A percentile compares a stretch with the other conserved stretches of the same genome.
Conservation (phyloP, 2,888 invertebrate species). For the Eilema griseolum region DNA sequence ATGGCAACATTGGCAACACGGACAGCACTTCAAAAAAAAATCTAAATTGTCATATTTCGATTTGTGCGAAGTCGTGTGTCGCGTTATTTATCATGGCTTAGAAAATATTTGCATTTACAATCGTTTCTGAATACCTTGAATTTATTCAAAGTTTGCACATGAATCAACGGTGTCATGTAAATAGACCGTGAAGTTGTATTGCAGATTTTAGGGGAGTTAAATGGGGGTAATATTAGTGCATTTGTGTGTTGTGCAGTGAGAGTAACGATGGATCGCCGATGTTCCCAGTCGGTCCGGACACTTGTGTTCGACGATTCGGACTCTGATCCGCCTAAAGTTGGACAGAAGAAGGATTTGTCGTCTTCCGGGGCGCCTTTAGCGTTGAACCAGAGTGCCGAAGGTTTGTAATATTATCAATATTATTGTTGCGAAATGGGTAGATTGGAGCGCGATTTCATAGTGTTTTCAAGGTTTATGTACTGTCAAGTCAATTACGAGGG, state of each 20-base stretch:
- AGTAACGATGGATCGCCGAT: slow-evolving; percentile 86
- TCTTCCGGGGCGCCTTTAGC: slow-evolving; percentile 74
- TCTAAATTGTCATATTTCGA: slow-evolving; percentile 71
- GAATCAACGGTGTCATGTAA: slow-evolving; percentile 59
- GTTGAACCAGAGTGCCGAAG: slow-evolving; percentile 81
- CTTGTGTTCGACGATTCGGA: slow-evolving; percentile 92
- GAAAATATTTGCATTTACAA: slow-evolving; percentile 57
- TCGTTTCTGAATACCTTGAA: slow-evolving; percentile 47
- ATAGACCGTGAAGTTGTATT: slow-evolving; percentile 50
- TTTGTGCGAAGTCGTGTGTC: slow-evolving; percentile 72
- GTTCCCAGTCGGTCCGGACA: slow-evolving; percentile 91
- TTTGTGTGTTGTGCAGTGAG: slow-evolving; percentile 78
- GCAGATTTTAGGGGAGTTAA: slow-evolving; percentile 65
- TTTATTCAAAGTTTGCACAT: slow-evolving; percentile 47
- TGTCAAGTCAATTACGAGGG: slow-evolving; percentile 71
- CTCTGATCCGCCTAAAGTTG: slow-evolving; percentile 81
- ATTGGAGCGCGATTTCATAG: slow-evolving; percentile 52
- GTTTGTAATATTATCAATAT: slow-evolving; percentile 65
- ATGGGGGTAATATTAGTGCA: slow-evolving; percentile 79
- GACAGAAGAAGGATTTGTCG: slow-evolving; percentile 76
- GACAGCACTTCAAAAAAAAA: slow-evolving; percentile 47
- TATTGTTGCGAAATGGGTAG: slow-evolving; percentile 53
- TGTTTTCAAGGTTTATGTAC: slow-evolving; percentile 79
- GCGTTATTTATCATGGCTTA: slow-evolving; percentile 75
- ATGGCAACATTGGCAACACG: slow-evolving; percentile 47